These are phyloP conservation scores for Leucophora obtusa DNA, from an alignment of 2,888 invertebrate genomes.

Conservation along the genomic window DNA sequence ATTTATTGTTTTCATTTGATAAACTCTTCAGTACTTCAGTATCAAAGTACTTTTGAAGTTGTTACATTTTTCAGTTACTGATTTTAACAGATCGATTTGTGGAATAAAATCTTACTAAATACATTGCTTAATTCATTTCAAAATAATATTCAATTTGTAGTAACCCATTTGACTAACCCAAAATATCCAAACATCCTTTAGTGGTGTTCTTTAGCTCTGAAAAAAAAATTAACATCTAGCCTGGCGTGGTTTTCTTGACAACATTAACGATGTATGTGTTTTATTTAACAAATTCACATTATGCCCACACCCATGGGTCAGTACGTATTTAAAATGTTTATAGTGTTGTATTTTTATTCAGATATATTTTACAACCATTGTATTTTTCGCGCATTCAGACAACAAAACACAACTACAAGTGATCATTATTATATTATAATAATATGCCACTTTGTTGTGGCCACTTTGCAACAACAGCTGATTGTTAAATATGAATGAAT, in stretches of 20 bases:
- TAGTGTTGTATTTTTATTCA: background rate
- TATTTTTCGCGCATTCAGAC: background rate
- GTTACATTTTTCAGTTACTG: too few relatives aligned
- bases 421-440: slow-evolving; percentile 38
- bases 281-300: slow-evolving; percentile 33
- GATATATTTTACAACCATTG: background rate
- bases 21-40: too few relatives aligned
- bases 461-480: slow-evolving; percentile 24
- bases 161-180: slow-evolving; percentile 9
- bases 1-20: too few relatives aligned
- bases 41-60: too few relatives aligned
- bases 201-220: slow-evolving; percentile 12
- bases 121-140: too few relatives aligned
- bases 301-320: slow-evolving; percentile 58
- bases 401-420: slow-evolving; percentile 10
- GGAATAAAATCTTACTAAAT: too few relatives aligned
- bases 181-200: slow-evolving; percentile 8
- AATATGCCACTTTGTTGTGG: slow-evolving; percentile 4
- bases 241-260: slow-evolving; percentile 23
- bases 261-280: slow-evolving; percentile 19
- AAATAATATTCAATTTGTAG: background rate
- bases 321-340: background rate
- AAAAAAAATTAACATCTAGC: slow-evolving; percentile 14
- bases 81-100: too few relatives aligned
- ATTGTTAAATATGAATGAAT: slow-evolving; percentile 40